Conservation (phyloP, 1,140 invertebrate species). For the Drosophila nasuta region DNA sequence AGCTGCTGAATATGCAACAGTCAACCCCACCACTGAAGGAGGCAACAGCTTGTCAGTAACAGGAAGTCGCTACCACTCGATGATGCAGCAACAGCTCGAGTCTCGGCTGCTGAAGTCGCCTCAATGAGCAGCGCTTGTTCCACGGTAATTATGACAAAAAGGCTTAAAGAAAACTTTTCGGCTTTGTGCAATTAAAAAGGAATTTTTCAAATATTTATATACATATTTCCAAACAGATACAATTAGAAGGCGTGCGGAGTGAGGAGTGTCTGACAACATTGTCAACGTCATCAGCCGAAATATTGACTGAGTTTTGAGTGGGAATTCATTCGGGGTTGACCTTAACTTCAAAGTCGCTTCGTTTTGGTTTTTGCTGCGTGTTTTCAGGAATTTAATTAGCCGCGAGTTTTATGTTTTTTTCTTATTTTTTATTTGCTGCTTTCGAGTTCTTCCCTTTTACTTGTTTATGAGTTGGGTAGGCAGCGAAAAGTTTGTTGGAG, state of each 20-base stretch:
- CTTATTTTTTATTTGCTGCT: neutral
- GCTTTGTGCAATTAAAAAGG: conserved; percentile 80
- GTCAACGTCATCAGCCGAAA: conserved; percentile 43
- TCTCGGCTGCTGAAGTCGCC: neutral
- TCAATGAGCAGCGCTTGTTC: conserved; percentile 18
- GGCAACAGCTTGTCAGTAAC: conserved; percentile 20
- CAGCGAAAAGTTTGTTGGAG: conserved; percentile 23
- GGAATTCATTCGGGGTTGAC: conserved; percentile 23
- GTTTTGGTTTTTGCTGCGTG: conserved; percentile 14
- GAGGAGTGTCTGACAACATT: conserved; percentile 21
- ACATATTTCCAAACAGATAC: conserved; percentile 51
- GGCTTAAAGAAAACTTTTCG: conserved; percentile 69
- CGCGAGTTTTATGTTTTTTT: conserved; percentile 19
- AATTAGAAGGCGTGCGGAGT: conserved; percentile 30
- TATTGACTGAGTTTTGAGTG: conserved; percentile 22
- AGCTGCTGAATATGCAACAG: conserved; percentile 73
- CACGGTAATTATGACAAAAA: conserved; percentile 65
- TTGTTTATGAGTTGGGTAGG: conserved; percentile 37
- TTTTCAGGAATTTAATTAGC: conserved; percentile 68
- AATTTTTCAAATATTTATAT: conserved; percentile 78
- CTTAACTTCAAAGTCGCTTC: conserved; percentile 38
- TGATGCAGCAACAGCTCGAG: conserved; percentile 26
- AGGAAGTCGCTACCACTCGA: conserved; percentile 33
- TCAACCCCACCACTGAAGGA: neutral
- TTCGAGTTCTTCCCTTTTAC: neutral